Base-by-base conservation (phyloP, 2,113 vertebrate genomes). In the Sceloporus tristichus region DNA sequence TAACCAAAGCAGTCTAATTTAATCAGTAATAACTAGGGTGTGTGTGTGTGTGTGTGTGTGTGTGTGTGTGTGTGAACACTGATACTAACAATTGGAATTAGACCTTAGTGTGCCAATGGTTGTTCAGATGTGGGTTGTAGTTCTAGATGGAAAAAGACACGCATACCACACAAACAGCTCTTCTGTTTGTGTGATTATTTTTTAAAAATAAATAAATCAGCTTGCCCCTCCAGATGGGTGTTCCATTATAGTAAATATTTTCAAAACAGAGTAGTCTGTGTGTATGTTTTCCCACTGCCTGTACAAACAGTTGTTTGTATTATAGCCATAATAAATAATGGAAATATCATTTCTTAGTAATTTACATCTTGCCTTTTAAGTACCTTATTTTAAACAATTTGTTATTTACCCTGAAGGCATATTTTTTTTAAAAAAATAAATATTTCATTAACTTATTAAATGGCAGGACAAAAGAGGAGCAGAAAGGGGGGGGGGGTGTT, bases 321-420 rank as follows among this genome's bases (percentile, higher is more conserved):
- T 81, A 68, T 14, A 74, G 54, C 38, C 3, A 27, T 74, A 9
- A 27, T 56, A 3, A 87, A 80, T 59, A 59, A 86, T 84, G 42
- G 54, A 87, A 87, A n/a, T 70, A 87, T 10, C 34, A 70, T 80
- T 81, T 71, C 11, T 71, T 68, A 71, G 38, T 56, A 70, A 80
- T 40, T 59, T 27, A 56, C 29, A 27, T 79, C n/a, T 68, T 80
- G 13, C 25, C 10, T 42, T 21, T 76, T 42, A 11, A 40, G 34
- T 25, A 9, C 19, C 9, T 25, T 40, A 42, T 14, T 62, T 80
- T 56, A 78, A 85, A 77, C 9, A 77, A 66, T 40, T 4, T 75
- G 34, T 23, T 75, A 54, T 25, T 76, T 42, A 62, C 75, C 25
- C 7, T 53, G 9, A 71, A 71, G 13, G 5, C 3, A 54, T 18